Percentiles rank a stretch among this genome's conserved stretches.
Conservation (phyloP, 23 tunicate species). For the Botrylloides violaceus region DNA sequence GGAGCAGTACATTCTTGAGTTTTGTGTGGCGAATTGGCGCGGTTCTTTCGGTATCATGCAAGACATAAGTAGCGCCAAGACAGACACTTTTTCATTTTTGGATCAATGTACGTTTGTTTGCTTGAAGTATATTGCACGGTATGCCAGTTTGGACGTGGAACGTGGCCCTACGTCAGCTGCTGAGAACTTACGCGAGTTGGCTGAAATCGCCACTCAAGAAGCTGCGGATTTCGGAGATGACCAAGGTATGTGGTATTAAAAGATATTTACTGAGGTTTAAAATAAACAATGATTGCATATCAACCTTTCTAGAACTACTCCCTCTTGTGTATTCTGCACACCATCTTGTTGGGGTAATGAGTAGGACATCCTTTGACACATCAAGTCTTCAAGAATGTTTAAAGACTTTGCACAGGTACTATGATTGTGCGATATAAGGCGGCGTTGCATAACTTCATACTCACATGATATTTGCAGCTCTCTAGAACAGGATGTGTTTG, state of each 20-base stretch:
- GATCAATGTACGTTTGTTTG: constrained; percentile 54
- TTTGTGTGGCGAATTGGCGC: too few species aligned
- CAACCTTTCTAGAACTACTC: neutral
- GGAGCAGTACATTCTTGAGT: too few species aligned
- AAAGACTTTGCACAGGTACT: neutral
- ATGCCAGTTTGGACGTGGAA: neutral
- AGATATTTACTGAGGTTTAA: neutral
- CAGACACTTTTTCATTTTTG: constrained; percentile 21
- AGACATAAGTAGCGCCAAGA: neutral
- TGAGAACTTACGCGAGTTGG: constrained; percentile 12
- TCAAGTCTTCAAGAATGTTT: neutral
- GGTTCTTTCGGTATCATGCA: too few species aligned
- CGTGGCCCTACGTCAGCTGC: neutral
- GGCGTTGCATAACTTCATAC: too few species aligned
- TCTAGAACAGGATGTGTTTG: constrained; percentile 5
- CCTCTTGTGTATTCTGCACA: neutral
- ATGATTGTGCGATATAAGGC: too few species aligned
- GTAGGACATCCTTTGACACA: neutral
- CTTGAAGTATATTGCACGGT: constrained; percentile 24
- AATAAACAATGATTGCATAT: too few species aligned
- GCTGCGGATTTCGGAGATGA: constrained; percentile 28
- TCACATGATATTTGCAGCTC: too few species aligned
- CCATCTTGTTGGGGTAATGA: neutral
- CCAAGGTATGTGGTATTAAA: constrained; percentile 11
- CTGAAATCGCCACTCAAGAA: constrained; percentile 23